These are phyloP conservation scores for Clarias laeviceps DNA, from an alignment of 2,797 vertebrate species.

Conservation along the genomic window DNA sequence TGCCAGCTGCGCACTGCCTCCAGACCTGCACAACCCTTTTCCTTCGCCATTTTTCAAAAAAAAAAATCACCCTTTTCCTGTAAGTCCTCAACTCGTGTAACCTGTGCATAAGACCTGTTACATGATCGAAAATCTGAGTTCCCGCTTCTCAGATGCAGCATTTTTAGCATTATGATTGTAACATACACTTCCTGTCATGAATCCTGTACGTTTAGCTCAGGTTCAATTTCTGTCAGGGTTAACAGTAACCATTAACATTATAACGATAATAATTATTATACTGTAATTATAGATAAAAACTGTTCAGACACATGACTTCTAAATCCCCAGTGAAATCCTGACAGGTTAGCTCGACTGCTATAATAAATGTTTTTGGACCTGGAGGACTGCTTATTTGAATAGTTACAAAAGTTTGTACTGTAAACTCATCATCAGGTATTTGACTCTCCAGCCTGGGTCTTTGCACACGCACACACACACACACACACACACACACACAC, in stretches of 20 bases:
- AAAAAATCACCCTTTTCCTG: too few relatives aligned
- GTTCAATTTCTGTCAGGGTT: not conserved
- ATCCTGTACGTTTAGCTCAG: not conserved
- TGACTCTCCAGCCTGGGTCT: not conserved
- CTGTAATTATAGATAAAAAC: not conserved
- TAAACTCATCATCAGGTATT: not conserved
- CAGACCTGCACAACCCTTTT: too few relatives aligned
- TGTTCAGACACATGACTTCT: not conserved
- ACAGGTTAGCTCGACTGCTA: not conserved
- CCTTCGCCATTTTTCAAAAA: too few relatives aligned
- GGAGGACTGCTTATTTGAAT: not conserved
- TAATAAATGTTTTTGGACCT: not conserved
- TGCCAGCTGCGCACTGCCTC: too few relatives aligned
- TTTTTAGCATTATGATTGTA: not conserved
- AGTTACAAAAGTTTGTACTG: not conserved
- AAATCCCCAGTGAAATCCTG: not conserved
- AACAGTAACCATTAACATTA: not conserved
- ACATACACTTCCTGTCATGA: not conserved
- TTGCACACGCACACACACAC: slow-evolving; percentile 2
- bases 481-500: slow-evolving; percentile 1
- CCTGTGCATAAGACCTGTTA: too few relatives aligned
- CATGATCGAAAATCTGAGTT: not conserved
- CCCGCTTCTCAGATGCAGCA: not conserved
- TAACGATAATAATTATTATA: too few relatives aligned
- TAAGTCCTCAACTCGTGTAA: too few relatives aligned